These are phyloP conservation scores for Xenentodon cancila DNA, from an alignment of 2,797 vertebrate genomes.

Conservation along the genomic window DNA sequence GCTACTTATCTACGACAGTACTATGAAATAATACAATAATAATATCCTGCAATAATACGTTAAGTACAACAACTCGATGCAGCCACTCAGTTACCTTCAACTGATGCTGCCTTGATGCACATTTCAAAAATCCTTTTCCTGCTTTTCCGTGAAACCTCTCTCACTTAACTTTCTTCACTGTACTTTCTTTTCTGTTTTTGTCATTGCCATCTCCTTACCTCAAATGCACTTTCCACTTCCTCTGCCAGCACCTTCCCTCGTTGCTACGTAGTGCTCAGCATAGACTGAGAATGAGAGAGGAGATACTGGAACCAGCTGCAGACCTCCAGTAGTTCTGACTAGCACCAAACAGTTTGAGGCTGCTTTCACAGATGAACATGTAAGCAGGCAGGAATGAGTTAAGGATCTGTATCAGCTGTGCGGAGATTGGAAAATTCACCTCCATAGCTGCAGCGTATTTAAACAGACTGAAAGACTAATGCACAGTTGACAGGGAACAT, in stretches of 20 bases:
- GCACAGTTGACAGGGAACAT: slow-evolving; percentile 33
- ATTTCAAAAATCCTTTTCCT: neutral
- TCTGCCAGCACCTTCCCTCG: slow-evolving; percentile 34
- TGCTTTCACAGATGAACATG: no score
- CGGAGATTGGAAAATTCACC: slow-evolving; percentile 26
- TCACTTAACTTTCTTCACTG: neutral
- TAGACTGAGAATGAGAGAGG: slow-evolving; percentile 27
- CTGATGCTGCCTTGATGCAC: no score
- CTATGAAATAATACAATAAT: no score
- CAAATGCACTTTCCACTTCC: slow-evolving; percentile 46
- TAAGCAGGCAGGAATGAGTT: slow-evolving; percentile 47
- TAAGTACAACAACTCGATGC: no score
- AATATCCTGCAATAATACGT: no score
- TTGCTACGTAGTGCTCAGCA: slow-evolving; percentile 8
- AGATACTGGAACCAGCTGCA: slow-evolving; percentile 10
- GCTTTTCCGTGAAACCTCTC: slow-evolving; percentile 1
- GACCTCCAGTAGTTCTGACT: neutral
- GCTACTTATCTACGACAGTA: no score
- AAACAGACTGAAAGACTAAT: slow-evolving; percentile 25
- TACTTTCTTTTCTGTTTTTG: slow-evolving; percentile 52
- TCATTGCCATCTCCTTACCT: slow-evolving; percentile 44
- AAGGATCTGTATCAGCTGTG: slow-evolving; percentile 21
- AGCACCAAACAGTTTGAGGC: no score
- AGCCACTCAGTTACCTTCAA: no score
- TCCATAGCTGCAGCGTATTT: slow-evolving; percentile 14